These are phyloP conservation scores for Drosophila guanche DNA, from an alignment of 1,140 invertebrate genomes.

Conservation along the genomic window DNA sequence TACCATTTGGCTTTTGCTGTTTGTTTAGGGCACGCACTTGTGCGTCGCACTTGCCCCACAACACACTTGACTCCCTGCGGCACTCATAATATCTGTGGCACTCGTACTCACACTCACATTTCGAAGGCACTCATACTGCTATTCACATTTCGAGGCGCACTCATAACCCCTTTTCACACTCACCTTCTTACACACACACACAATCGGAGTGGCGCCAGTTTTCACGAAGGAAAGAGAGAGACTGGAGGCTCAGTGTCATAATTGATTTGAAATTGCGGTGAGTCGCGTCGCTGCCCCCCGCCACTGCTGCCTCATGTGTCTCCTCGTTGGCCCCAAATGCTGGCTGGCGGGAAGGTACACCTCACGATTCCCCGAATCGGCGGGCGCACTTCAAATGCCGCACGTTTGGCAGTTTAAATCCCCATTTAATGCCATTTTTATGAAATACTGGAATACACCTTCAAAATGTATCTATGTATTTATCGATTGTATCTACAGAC, in stretches of 20 bases:
- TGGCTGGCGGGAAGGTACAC: background rate
- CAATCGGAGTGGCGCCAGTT: slow-evolving; percentile 33
- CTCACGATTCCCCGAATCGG: slow-evolving; percentile 25
- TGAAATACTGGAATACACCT: slow-evolving; percentile 36
- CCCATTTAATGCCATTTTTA: slow-evolving; percentile 65
- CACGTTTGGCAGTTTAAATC: slow-evolving; percentile 60
- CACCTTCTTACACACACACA: background rate
- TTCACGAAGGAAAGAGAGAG: background rate
- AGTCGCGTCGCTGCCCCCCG: slow-evolving; percentile 1
- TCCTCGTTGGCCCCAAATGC: too few species aligned
- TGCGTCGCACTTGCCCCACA: background rate
- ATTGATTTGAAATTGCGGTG: slow-evolving; percentile 43
- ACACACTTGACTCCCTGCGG: too few species aligned
- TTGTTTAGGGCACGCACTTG: slow-evolving; percentile 15
- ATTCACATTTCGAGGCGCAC: too few species aligned
- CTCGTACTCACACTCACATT: too few species aligned
- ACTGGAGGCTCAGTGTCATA: slow-evolving; percentile 32
- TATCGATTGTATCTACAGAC: slow-evolving; percentile 6
- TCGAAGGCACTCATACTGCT: too few species aligned
- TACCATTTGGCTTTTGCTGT: slow-evolving; percentile 12
- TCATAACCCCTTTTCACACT: background rate
- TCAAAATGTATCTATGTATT: slow-evolving; percentile 13
- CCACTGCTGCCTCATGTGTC: slow-evolving; percentile 1
- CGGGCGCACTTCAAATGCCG: slow-evolving; percentile 58
- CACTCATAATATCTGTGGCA: too few species aligned